Conservation (phyloP, 2,888 invertebrate species). For the Drosophila neonasuta region DNA sequence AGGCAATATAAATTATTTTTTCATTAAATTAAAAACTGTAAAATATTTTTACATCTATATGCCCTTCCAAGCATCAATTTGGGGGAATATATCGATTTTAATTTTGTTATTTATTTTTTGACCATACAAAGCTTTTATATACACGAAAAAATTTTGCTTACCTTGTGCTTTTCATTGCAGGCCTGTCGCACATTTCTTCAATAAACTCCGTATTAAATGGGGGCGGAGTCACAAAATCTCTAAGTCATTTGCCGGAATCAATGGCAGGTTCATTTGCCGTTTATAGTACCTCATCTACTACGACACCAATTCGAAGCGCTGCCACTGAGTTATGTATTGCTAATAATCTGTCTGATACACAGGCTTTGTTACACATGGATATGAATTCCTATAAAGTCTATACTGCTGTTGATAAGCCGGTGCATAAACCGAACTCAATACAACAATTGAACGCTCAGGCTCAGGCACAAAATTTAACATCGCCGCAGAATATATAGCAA, state of each 20-base stretch:
- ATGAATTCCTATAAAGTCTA: slow-evolving; percentile 38
- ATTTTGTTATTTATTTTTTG: too few relatives aligned
- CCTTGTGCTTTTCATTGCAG: slow-evolving; percentile 26
- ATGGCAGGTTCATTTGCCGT: slow-evolving; percentile 29
- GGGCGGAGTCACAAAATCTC: slow-evolving; percentile 33
- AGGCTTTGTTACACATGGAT: slow-evolving; percentile 20
- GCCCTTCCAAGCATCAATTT: too few relatives aligned
- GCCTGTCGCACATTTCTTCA: slow-evolving; percentile 19
- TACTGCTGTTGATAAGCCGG: slow-evolving; percentile 25
- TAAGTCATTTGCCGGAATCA: slow-evolving; percentile 41
- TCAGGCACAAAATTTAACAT: slow-evolving; percentile 38
- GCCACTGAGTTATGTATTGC: slow-evolving; percentile 6
- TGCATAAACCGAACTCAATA: slow-evolving; percentile 21
- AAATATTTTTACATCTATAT: too few relatives aligned
- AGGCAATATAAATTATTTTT: too few relatives aligned
- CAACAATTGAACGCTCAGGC: slow-evolving; percentile 17
- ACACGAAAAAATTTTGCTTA: not conserved
- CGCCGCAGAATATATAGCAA: slow-evolving; percentile 57
- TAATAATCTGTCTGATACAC: slow-evolving; percentile 5
- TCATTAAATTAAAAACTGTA: too few relatives aligned
- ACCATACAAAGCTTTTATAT: too few relatives aligned
- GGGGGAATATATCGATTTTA: too few relatives aligned
- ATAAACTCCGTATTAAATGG: slow-evolving; percentile 30
- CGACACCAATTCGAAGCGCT: slow-evolving; percentile 40
- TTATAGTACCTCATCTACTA: slow-evolving; percentile 38